Conservation (phyloP, 2,113 vertebrate species). For the Eretmochelys imbricata region DNA sequence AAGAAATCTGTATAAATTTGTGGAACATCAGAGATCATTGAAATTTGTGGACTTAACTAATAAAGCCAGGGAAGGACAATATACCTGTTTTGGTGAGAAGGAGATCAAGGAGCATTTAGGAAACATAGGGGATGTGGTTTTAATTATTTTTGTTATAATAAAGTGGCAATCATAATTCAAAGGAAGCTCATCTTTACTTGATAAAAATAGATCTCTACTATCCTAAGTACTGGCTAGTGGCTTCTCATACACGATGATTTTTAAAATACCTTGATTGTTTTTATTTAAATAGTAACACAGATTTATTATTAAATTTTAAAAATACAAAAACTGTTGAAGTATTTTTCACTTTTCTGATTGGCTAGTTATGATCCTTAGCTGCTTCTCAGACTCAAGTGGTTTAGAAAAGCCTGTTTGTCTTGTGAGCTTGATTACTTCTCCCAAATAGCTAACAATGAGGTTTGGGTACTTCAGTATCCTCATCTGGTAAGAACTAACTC, state of each 20-base stretch:
- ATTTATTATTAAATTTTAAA: not conserved
- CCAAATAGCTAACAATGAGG: not conserved
- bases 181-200: rapidly evolving
- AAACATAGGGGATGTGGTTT: not conserved
- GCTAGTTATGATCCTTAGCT: not conserved
- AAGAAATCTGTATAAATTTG: rapidly evolving
- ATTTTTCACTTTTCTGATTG: not conserved
- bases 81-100: not conserved
- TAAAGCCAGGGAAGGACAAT: not conserved
- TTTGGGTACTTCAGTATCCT: conserved; percentile 8
- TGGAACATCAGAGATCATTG: not conserved
- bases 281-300: not conserved
- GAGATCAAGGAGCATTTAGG: not conserved
- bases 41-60: not conserved
- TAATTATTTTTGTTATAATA: not conserved
- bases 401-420: conserved; percentile 36
- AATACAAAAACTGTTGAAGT: not conserved
- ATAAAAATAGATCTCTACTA: not conserved
- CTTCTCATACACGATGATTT: not conserved
- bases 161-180: not conserved
- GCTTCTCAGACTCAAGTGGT: conserved; percentile 24
- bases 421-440: conserved; percentile 46
- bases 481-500: not conserved
- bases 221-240: not conserved
- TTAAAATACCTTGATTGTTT: not conserved